Percentiles rank a stretch among this genome's conserved stretches.
phyloP scores from a whole-genome alignment of 2,113 vertebrate species.

The Neodon shergylaensis region DNA sequence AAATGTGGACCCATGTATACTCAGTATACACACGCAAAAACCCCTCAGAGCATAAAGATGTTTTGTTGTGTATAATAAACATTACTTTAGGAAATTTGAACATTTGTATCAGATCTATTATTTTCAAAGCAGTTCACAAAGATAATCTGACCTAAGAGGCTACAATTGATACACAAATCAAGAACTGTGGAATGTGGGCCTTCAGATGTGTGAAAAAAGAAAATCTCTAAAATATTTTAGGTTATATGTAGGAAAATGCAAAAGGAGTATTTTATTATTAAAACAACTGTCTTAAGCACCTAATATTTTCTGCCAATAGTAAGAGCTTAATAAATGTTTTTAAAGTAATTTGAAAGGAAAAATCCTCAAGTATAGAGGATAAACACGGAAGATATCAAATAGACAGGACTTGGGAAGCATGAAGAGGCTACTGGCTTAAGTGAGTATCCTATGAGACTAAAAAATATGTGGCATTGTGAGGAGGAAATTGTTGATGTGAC shows the following conservation, averaged over 20 bases:
- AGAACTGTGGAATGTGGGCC: not conserved
- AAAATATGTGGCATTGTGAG: not conserved
- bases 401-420: not conserved
- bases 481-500: not conserved
- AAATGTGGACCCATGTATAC: not conserved
- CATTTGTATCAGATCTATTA: not conserved
- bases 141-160: not conserved
- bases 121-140: slow-evolving; percentile 17
- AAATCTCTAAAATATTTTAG: not conserved
- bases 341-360: slow-evolving; percentile 5
- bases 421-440: not conserved
- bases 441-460: not conserved
- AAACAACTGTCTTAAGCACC: not conserved
- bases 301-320: not conserved
- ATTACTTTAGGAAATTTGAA: slow-evolving; percentile 6
- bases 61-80: not conserved
- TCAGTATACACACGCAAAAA: not conserved
- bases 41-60: not conserved
- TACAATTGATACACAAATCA: not conserved
- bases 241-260: not conserved
- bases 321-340: not conserved
- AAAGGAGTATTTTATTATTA: not conserved
- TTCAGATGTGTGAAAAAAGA: not conserved
- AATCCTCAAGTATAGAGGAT: not conserved
- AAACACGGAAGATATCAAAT: not conserved